These are phyloP conservation scores for Nerophis lumbriciformis DNA, from an alignment of 2,113 vertebrate genomes.

Conservation along the genomic window DNA sequence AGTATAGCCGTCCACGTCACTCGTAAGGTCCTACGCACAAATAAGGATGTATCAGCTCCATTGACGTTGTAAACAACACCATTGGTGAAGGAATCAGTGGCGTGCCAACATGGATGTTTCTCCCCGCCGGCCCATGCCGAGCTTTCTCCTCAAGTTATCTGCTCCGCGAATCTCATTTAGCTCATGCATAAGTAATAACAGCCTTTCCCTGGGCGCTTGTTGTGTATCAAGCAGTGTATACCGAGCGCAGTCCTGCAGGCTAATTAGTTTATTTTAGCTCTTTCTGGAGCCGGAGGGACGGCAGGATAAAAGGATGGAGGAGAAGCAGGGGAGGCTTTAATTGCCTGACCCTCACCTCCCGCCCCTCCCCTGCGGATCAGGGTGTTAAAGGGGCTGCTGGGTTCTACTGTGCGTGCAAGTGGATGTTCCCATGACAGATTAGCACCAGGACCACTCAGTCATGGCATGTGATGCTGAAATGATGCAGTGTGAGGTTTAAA, in stretches of 20 bases:
- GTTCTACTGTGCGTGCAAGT: constrained; percentile 7
- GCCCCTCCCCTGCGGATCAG: constrained; percentile 18
- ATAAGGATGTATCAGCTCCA: constrained; percentile 14
- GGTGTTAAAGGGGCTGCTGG: constrained; percentile 24
- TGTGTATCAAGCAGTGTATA: constrained; percentile 12
- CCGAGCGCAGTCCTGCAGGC: constrained; percentile 6
- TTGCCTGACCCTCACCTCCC: constrained; percentile 40
- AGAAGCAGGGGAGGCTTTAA: constrained; percentile 32
- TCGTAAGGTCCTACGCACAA: constrained; percentile 29
- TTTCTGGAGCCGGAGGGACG: constrained; percentile 9
- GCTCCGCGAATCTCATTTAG: constrained; percentile 10
- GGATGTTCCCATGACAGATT: constrained; percentile 35
- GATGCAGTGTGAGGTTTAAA: constrained; percentile 15
- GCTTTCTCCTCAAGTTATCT: constrained; percentile 12
- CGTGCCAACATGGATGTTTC: neutral
- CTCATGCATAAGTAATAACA: constrained; percentile 28
- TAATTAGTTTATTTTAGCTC: constrained; percentile 27
- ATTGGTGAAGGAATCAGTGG: constrained; percentile 3
- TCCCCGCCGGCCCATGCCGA: neutral
- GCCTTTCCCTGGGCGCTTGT: constrained; percentile 10
- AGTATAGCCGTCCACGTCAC: constrained; percentile 37
- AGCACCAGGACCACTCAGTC: constrained; percentile 30
- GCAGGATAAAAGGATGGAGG: constrained; percentile 30
- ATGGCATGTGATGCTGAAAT: constrained; percentile 22
- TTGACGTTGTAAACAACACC: constrained; percentile 28